Base-by-base conservation (phyloP, 2,888 invertebrate species). In the Pharmacophagus antenor region DNA sequence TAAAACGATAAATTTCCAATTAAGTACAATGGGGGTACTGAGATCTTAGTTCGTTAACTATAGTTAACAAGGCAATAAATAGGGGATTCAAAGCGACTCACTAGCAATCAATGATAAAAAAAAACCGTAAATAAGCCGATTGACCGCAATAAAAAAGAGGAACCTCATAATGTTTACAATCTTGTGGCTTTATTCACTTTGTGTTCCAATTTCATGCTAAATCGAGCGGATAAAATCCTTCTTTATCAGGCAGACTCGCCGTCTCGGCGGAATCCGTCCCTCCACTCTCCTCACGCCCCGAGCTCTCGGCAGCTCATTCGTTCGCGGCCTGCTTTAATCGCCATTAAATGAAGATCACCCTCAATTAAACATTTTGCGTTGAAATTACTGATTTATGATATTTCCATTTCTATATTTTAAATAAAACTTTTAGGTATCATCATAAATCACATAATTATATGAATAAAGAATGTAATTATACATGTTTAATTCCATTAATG, bases 201-300 rank as follows among this genome's bases (percentile, higher is more conserved):
- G 90, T 89, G 84, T 88, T 88, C 87, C 89, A 90, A 90, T 90
- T 90, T 90, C 89, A 89, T 89, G 90, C 88, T 90, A 90, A 90
- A 90, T 89, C 86, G 85, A 86, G 85, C 85, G 88, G 85, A 85
- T 87, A 83, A 88, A 88, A 90, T 86, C 81, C 81, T 87, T 80
- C 78, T 88, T 88, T 88, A 88, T 88, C 88, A 84, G 76, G 84
- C 84, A 89, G 88, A 88, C 88, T 84, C 70, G 78, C 82, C 85
- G 89, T 88, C 88, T 84, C 86, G 84, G 64, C 68, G 72, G 64
- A 71, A 71, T 67, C 68, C 69, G 70, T 63, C 61, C 69, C 72
- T 70, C 69, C 58, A 62, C 65, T 63, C 58, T 62, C 62, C 61
- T 56, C 68, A 63, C 57, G 66, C 63, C 53, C 62, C 64, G 48